Percentiles rank a stretch among this genome's conserved stretches.
phyloP scores from a whole-genome alignment of 2,113 vertebrate species.

The Archilochus colubris region DNA sequence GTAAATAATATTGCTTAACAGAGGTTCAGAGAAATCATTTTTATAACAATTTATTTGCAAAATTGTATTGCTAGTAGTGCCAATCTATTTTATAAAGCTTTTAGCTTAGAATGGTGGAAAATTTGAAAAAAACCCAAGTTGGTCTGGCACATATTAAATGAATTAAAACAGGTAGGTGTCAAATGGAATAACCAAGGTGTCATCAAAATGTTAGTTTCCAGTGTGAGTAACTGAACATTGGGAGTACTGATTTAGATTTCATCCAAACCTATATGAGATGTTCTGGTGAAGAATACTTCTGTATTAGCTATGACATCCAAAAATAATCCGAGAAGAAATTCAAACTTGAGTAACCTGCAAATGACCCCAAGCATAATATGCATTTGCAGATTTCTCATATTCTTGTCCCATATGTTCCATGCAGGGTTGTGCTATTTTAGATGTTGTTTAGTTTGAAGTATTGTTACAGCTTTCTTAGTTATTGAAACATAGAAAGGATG shows the following conservation, averaged over 20 bases:
- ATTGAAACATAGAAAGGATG: neutral
- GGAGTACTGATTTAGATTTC: neutral
- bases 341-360: neutral
- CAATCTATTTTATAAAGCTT: neutral
- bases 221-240: neutral
- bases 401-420: neutral
- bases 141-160: accelerated
- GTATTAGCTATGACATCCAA: neutral
- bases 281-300: neutral
- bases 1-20: neutral
- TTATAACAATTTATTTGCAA: neutral
- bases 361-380: neutral
- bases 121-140: neutral
- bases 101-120: neutral
- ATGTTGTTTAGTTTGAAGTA: neutral
- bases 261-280: neutral
- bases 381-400: neutral
- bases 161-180: neutral
- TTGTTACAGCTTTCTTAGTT: neutral
- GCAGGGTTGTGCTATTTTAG: neutral
- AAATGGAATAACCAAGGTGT: neutral
- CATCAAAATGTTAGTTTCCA: neutral
- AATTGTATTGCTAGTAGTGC: neutral
- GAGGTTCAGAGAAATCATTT: neutral
- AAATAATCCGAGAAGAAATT: neutral